Evolutionary conservation across 2,113 vertebrate genomes (phyloP).

Genomic region (Helogale parvula): DNA sequence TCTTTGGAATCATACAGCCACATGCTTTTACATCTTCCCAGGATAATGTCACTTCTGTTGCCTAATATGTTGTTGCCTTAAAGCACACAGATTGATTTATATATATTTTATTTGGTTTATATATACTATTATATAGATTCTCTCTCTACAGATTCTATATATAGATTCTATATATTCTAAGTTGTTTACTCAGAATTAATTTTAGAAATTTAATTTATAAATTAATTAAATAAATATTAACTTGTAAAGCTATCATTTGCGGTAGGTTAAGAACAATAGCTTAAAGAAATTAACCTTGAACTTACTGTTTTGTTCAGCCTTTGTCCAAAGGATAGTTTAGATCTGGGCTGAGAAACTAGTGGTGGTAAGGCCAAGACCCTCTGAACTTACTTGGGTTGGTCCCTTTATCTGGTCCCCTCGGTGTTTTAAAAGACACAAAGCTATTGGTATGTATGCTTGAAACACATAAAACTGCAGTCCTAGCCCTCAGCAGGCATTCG

Average conservation of each 20-base stretch:
- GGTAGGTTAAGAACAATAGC: background rate
- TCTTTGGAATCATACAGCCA: background rate
- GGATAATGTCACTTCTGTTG: background rate
- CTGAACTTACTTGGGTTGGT: background rate
- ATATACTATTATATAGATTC: no score
- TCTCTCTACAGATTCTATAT: no score
- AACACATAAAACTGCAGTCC: background rate
- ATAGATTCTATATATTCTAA: no score
- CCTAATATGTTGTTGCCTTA: background rate
- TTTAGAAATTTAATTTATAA: no score
- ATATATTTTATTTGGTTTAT: no score
- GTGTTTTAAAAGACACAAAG: background rate
- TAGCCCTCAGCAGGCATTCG: background rate
- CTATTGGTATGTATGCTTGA: background rate
- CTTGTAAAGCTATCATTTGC: no score
- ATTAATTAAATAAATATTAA: no score
- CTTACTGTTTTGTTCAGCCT: background rate
- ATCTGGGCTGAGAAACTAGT: background rate
- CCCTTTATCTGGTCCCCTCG: background rate
- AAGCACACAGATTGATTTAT: background rate
- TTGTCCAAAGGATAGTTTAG: background rate
- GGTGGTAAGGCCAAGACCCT: background rate
- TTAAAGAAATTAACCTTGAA: conserved; percentile 2
- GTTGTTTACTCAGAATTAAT: no score
- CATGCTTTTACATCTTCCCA: background rate